Evolutionary conservation across 2,113 vertebrate genomes (phyloP), one percentile per base, ranked within the genome.

Genomic region (Catharus fuscescens): DNA sequence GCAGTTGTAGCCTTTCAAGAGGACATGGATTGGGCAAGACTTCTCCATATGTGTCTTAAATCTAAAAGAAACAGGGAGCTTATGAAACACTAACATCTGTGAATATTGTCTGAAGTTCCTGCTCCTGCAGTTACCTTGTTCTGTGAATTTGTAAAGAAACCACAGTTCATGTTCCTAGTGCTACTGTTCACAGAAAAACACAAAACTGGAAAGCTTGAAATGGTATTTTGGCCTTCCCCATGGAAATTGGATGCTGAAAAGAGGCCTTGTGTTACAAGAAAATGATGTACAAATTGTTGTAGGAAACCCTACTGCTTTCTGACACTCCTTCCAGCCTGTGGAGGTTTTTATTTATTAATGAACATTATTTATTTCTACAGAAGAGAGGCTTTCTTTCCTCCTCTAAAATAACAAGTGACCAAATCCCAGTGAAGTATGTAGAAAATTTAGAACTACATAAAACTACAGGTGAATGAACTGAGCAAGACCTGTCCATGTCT

Each of bases 211-310:
- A 86, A 60, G 71, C 31, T 11, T 53, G 31, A 31, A 42, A 21
- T 45, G 31, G 7, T 25, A 18, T 34, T 66, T 32, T 90, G 54
- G 40, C 25, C 17, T 74, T 52, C 20, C 50, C 9, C 6, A 0
- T 25, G 74, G 15, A 13, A 44, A 6, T 0, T 42, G 57, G 67
- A 20, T 26, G 29, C 45, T 78, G 54, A 31, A 53, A 36, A 0
- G 1, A 38, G 23, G 56, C 52, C 40, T 69, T 34, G 21, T 17
- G 18, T n/a, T 42, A 25, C n/a, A 80, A 16, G 6, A 28, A 36
- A 26, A 36, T 18, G 29, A 36, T 23, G n/a, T 12, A 29, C 2
- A 53, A 62, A 20, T 2, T 6, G 10, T 2, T 6, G 10, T 1
- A 54, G 34, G 44, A 77, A 77, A 31, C 7, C 7, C 10, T 6